Evolutionary conservation across 2,888 invertebrate genomes (phyloP).

Genomic region (Eurois occulta): DNA sequence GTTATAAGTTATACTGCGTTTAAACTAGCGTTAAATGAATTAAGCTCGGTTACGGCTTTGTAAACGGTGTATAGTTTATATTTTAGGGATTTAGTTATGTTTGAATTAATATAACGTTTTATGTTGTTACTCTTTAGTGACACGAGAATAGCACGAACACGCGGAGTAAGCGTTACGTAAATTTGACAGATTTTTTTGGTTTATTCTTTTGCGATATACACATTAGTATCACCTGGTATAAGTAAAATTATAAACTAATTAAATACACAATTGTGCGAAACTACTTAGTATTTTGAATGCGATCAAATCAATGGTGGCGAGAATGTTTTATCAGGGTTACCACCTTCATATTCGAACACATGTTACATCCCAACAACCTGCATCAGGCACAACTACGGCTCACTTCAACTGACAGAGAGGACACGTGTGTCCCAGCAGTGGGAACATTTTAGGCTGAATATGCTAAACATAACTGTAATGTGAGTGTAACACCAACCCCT

Average conservation of each 20-base stretch:
- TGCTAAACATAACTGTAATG: no score
- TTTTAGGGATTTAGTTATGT: slow-evolving; percentile 35
- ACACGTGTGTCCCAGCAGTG: no score
- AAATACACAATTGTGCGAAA: no score
- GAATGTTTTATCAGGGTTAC: not conserved
- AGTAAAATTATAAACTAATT: not conserved
- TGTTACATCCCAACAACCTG: no score
- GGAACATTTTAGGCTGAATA: no score
- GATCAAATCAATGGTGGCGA: no score
- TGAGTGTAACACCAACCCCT: no score
- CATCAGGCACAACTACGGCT: no score
- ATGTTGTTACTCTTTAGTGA: not conserved
- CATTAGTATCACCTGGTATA: not conserved
- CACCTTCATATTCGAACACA: not conserved
- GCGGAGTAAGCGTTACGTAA: not conserved
- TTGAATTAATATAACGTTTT: slow-evolving; percentile 5
- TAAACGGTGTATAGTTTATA: slow-evolving; percentile 47
- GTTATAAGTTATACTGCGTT: slow-evolving; percentile 59
- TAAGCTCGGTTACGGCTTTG: slow-evolving; percentile 53
- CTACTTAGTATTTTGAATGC: no score
- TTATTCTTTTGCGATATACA: not conserved
- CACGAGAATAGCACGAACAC: not conserved
- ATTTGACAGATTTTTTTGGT: not conserved
- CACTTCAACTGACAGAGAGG: no score
- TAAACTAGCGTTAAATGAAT: slow-evolving; percentile 61